Evolutionary conservation across 2,113 vertebrate genomes (phyloP).

Genomic region (Myxocyprinus asiaticus): DNA sequence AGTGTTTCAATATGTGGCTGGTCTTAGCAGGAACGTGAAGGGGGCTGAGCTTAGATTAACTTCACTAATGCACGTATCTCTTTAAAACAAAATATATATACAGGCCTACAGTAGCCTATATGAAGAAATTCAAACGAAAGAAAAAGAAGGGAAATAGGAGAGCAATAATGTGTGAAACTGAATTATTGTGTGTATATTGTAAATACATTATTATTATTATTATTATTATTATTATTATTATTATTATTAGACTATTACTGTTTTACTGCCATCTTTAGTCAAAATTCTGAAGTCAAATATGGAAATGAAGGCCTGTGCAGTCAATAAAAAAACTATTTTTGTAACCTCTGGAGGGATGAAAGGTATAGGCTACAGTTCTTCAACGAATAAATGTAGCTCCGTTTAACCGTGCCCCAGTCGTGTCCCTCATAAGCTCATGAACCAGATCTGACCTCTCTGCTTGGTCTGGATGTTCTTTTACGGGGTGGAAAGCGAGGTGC

Average conservation of each 20-base stretch:
- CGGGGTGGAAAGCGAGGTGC: conserved; percentile 24
- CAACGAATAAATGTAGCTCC: conserved; percentile 52
- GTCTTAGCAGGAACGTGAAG: conserved; percentile 65
- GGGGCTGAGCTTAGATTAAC: conserved; percentile 23
- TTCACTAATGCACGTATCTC: background rate
- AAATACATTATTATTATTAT: background rate
- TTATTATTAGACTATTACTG: background rate
- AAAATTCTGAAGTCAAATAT: background rate
- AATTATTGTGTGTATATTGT: too few species aligned
- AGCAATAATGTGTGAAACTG: too few species aligned
- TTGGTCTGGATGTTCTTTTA: conserved; percentile 61
- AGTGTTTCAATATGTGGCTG: conserved; percentile 98
- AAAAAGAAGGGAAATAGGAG: too few species aligned
- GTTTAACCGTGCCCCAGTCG: conserved; percentile 15
- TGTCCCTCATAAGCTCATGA: conserved; percentile 16
- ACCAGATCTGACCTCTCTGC: conserved; percentile 46
- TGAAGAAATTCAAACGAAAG: too few species aligned
- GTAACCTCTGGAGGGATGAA: background rate
- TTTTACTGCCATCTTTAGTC: background rate
- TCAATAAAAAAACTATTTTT: background rate
- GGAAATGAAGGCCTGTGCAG: background rate
- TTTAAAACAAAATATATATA: background rate
- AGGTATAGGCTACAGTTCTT: conserved; percentile 22
- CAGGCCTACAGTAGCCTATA: too few species aligned
- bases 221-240: background rate